Base-by-base conservation (phyloP, 2,888 invertebrate genomes). In the Gibbula magus region DNA sequence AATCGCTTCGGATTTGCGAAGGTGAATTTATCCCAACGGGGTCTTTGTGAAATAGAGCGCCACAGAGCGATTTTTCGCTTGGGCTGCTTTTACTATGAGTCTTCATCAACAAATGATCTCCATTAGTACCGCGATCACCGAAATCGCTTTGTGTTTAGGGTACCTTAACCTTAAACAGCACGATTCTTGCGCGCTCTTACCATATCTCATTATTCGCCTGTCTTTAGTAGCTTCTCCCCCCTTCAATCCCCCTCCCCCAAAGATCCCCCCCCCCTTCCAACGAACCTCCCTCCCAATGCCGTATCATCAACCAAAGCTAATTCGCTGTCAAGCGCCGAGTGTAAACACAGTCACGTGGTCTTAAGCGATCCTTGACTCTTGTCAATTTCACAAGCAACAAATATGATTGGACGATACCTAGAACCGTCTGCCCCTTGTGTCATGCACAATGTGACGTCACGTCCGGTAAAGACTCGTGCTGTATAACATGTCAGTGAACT, bases 11-110 rank as follows among this genome's bases (percentile, higher is more conserved):
- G 35, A 32, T 70, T 18, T 39, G 20, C 35, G 70, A 32, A 39
- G 35, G 18, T n/a, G 20, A 35, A 70, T 70, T 70, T 70, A 20
- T 45, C 45, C 45, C 13, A 32, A 54, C 8, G 32, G 75, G 29
- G 53, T 32, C 22, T 53, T 25, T 32, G 35, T n/a, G 54, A n/a
- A n/a, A 7, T 16, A 16, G 53, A 29, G 29, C 20, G 16, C 75
- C 53, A 53, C 75, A 29, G 75, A 54, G 75, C 75, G 75, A 75
- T 75, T 75, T 75, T 75, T 75, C 53, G 75, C 75, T 75, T 75
- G 32, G 53, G 16, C 32, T 32, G 45, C 25, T 75, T 32, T 75
- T 29, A 75, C 52, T 75, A 54, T 39, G 20, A 18, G n/a, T 25
- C 25, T n/a, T 54, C 18, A 53, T 75, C 3, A 75, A 75, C 75